These are phyloP conservation scores for Nilaparvata lugens DNA, from an alignment of 1,140 invertebrate species.

Conservation along the genomic window DNA sequence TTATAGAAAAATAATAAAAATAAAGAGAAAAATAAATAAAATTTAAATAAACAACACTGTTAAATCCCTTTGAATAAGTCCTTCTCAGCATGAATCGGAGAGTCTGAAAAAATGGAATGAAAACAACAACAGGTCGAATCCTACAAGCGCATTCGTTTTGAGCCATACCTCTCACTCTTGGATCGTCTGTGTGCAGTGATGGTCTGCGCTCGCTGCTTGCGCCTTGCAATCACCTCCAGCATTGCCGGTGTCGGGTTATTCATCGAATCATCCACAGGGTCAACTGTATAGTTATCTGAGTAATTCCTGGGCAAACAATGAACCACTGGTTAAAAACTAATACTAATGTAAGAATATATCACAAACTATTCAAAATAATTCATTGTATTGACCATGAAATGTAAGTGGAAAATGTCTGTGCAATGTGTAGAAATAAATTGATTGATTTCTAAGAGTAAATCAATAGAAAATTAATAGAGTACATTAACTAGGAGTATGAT, in stretches of 20 bases:
- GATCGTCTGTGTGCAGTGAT: slow-evolving; percentile 6
- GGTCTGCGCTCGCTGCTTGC: slow-evolving; percentile 32
- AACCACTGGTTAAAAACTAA: neutral
- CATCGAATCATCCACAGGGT: slow-evolving; percentile 1
- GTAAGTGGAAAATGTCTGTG: too few species aligned
- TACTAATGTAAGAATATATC: neutral
- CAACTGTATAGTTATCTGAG: neutral
- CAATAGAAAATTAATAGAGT: too few species aligned
- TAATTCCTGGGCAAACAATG: neutral
- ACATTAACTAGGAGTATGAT: too few species aligned
- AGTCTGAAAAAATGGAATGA: neutral
- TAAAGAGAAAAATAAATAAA: neutral
- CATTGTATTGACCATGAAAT: neutral
- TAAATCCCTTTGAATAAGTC: neutral
- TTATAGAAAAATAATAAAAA: neutral
- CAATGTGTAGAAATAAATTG: too few species aligned
- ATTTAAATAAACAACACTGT: neutral
- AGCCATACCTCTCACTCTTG: slow-evolving; percentile 19
- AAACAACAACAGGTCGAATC: neutral
- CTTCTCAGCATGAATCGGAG: neutral
- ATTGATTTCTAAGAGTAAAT: too few species aligned
- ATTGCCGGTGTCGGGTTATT: slow-evolving; percentile 42
- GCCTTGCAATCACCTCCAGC: slow-evolving; percentile 39
- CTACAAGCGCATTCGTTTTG: neutral
- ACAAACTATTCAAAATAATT: neutral